Conservation (phyloP, 2,888 invertebrate genomes). For the Cataglyphis cursor region DNA sequence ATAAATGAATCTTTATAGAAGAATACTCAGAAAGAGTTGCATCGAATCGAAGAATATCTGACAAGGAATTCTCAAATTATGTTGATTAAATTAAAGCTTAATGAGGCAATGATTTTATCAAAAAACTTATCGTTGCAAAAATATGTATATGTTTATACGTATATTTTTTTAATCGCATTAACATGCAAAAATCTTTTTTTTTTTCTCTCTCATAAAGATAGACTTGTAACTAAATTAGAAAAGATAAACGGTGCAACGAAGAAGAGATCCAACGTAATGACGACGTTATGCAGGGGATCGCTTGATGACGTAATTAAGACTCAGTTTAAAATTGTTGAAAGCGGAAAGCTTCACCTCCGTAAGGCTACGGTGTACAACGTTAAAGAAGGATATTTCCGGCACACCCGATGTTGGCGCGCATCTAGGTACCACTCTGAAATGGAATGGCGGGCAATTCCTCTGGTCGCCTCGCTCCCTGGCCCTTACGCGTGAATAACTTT, state of each 20-base stretch:
- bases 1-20: neutral
- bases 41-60: neutral
- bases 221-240: conserved; percentile 22
- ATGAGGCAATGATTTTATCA: neutral
- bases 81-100: conserved; percentile 5
- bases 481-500: conserved; percentile 56
- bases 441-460: conserved; percentile 53
- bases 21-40: neutral
- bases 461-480: conserved; percentile 28
- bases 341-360: neutral
- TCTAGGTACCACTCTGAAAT: conserved; percentile 36
- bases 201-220: neutral
- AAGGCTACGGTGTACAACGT: conserved; percentile 15
- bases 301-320: conserved; percentile 50
- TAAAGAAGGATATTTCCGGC: conserved; percentile 51
- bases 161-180: neutral
- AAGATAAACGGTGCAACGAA: conserved; percentile 2
- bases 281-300: neutral
- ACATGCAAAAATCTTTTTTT: conserved; percentile 1
- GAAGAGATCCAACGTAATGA: neutral
- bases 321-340: conserved; percentile 36
- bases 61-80: neutral
- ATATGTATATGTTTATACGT: neutral
- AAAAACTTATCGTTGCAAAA: neutral
- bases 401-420: conserved; percentile 39